Evolutionary conservation across 2,888 invertebrate species (phyloP).

Genomic region (Coelinius sp.): DNA sequence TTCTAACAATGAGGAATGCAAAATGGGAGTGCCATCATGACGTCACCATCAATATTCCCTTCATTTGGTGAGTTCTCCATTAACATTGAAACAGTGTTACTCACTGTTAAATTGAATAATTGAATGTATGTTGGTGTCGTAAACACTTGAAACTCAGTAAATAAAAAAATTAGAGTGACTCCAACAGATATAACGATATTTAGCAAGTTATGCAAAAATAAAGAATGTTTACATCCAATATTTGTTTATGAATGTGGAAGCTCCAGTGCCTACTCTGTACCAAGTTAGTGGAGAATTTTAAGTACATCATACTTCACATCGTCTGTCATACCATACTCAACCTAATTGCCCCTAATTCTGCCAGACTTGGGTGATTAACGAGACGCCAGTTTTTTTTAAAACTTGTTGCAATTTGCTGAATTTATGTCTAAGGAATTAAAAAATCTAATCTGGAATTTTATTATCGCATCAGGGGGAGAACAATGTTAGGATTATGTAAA

Average conservation of each 20-base stretch:
- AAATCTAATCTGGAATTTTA: not conserved
- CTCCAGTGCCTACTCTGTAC: not conserved
- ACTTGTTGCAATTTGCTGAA: slow-evolving; percentile 1
- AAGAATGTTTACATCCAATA: not conserved
- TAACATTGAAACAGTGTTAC: not conserved
- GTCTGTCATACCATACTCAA: slow-evolving; percentile 41
- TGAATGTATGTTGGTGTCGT: not conserved
- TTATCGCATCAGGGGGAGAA: not conserved
- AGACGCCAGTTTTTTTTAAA: slow-evolving; percentile 12
- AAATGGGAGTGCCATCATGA: no score
- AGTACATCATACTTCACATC: not conserved
- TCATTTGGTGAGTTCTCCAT: not conserved
- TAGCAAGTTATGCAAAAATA: not conserved
- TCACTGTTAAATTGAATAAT: not conserved
- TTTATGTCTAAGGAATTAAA: not conserved
- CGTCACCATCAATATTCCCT: not conserved
- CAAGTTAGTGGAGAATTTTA: not conserved
- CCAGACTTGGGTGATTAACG: slow-evolving; percentile 49
- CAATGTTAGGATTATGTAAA: not conserved
- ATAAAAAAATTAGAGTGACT: not conserved
- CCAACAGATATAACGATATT: not conserved
- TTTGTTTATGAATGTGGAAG: not conserved
- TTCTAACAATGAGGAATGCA: not conserved
- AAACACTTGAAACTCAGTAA: not conserved
- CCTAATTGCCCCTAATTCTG: slow-evolving; percentile 52